phyloP scores from a whole-genome alignment of 2,113 vertebrate genomes.

The Thalassoma bifasciatum region DNA sequence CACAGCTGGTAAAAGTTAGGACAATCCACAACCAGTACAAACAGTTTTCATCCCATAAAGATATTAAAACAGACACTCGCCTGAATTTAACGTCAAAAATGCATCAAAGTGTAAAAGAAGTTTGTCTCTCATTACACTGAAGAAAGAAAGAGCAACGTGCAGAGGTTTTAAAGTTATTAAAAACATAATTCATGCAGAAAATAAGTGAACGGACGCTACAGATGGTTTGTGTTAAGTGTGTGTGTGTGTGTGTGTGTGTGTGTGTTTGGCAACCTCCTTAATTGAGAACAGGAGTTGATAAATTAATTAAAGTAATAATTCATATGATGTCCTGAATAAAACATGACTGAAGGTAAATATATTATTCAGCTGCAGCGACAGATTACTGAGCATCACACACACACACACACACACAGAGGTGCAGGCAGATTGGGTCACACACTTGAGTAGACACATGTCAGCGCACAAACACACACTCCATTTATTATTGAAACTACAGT shows the following conservation, averaged over 20 bases:
- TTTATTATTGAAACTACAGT: constrained; percentile 62
- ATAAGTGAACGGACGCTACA: no score
- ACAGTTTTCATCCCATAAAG: no score
- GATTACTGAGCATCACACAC: constrained; percentile 23
- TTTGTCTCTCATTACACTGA: no score
- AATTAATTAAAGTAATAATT: constrained; percentile 60
- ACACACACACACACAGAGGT: constrained; percentile 1
- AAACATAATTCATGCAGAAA: no score
- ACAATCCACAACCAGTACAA: no score
- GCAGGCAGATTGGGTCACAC: not conserved
- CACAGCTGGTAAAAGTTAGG: no score
- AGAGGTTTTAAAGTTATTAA: no score
- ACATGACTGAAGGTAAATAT: constrained; percentile 45
- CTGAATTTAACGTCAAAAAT: no score
- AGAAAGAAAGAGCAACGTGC: no score
- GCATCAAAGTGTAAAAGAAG: no score
- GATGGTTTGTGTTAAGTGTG: not conserved
- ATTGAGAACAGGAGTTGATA: constrained; percentile 42
- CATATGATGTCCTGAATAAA: constrained; percentile 49
- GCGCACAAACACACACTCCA: constrained; percentile 17
- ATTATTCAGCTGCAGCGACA: constrained; percentile 37
- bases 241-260: not conserved
- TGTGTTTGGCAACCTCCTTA: not conserved
- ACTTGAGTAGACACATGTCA: not conserved
- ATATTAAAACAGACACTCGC: no score